A percentile compares a stretch with the other conserved stretches of the same genome.
Conservation (phyloP, 2,113 vertebrate genomes). For the Hepsetus odoe region DNA sequence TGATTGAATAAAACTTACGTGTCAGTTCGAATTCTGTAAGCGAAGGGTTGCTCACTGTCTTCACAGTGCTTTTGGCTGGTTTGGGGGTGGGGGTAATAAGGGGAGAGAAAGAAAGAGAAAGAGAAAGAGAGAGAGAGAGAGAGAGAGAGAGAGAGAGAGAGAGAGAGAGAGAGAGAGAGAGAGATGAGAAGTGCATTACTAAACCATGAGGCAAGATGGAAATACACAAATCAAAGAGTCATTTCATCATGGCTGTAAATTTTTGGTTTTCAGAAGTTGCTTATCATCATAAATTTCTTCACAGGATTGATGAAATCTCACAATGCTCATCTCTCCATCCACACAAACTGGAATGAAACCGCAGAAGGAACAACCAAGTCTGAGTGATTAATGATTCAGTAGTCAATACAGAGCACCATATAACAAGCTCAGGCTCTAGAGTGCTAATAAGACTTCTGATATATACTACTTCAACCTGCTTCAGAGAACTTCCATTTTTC, state of each 20-base stretch:
- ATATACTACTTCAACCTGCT: slow-evolving; percentile 8
- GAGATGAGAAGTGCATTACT: slow-evolving; percentile 45
- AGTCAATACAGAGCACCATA: slow-evolving; percentile 43
- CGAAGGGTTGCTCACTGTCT: slow-evolving; percentile 90
- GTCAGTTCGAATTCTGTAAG: slow-evolving; percentile 92
- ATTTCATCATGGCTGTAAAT: slow-evolving; percentile 52
- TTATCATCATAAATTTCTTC: slow-evolving; percentile 39
- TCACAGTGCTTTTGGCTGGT: slow-evolving; percentile 93
- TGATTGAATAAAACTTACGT: slow-evolving; percentile 80
- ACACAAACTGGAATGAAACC: slow-evolving; percentile 19
- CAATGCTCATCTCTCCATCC: slow-evolving; percentile 38
- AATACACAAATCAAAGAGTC: slow-evolving; percentile 55
- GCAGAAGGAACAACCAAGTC: slow-evolving; percentile 24
- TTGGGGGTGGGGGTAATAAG: slow-evolving; percentile 53
- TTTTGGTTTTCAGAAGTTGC: slow-evolving; percentile 37
- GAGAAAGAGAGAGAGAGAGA: slow-evolving; percentile 65
- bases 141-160: slow-evolving; percentile 40
- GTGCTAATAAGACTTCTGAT: slow-evolving; percentile 33
- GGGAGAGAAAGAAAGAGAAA: slow-evolving; percentile 63
- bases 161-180: slow-evolving; percentile 72
- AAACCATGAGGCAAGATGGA: slow-evolving; percentile 51
- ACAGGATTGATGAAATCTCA: slow-evolving; percentile 48
- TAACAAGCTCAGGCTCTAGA: slow-evolving; percentile 19
- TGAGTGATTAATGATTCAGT: slow-evolving; percentile 47
- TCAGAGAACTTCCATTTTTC: slow-evolving; percentile 25